Conservation (phyloP, 2,113 vertebrate species). For the Synodontis membranacea region DNA sequence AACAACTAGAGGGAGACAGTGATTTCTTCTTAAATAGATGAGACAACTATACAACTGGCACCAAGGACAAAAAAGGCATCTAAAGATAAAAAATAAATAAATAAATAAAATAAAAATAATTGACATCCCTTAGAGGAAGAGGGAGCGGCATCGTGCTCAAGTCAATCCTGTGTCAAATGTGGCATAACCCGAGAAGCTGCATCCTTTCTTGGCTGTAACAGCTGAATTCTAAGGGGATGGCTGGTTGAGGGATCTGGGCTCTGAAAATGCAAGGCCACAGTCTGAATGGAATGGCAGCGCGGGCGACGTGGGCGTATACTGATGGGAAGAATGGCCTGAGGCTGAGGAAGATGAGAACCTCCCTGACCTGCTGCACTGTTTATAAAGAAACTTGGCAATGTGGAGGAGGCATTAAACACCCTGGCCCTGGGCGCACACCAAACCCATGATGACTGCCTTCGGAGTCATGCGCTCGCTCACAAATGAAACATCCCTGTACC, state of each 20-base stretch:
- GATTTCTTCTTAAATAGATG: constrained; percentile 24
- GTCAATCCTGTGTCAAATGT: constrained; percentile 19
- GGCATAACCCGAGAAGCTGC: not conserved
- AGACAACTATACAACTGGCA: constrained; percentile 26
- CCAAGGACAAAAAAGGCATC: constrained; percentile 4
- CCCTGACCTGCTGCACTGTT: constrained; percentile 35
- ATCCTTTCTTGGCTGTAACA: constrained; percentile 6
- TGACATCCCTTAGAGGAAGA: constrained; percentile 21
- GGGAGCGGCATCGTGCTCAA: constrained; percentile 21
- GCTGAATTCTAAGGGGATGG: constrained; percentile 15
- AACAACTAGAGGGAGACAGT: not conserved
- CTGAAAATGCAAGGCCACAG: constrained; percentile 12
- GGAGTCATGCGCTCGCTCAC: constrained; percentile 19
- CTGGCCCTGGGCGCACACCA: constrained; percentile 32
- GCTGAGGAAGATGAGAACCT: constrained; percentile 24
- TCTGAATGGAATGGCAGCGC: constrained; percentile 2
- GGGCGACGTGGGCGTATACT: constrained; percentile 35
- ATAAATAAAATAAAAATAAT: too few species aligned
- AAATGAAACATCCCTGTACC: constrained; percentile 17
- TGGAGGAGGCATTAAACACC: constrained; percentile 25
- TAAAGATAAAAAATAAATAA: too few species aligned
- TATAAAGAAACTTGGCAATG: constrained; percentile 29
- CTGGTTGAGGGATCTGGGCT: not conserved
- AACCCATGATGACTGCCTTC: constrained; percentile 33
- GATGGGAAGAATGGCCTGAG: constrained; percentile 29